A percentile compares a stretch with the other conserved stretches of the same genome.
phyloP scores from a whole-genome alignment of 2,888 invertebrate species.

The Physocephala rufipes region DNA sequence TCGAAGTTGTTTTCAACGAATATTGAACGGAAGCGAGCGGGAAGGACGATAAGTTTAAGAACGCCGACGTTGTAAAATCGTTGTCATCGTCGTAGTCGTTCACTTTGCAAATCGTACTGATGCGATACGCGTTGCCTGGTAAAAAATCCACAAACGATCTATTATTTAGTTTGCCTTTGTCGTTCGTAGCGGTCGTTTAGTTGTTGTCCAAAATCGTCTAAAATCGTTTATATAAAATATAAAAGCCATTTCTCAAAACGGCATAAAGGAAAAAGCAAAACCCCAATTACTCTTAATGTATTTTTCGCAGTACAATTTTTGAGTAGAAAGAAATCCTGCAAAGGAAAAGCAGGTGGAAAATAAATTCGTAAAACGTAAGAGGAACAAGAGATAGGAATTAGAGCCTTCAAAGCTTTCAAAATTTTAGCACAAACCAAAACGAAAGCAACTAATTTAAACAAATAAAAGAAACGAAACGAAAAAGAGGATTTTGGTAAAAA shows the following conservation, averaged over 20 bases:
- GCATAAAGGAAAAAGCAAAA: conserved; percentile 1
- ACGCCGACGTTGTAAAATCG: not conserved
- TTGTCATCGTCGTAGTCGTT: not conserved
- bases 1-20: not conserved
- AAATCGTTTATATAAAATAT: too few relatives aligned
- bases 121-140: conserved; percentile 46
- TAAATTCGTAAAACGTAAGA: too few relatives aligned
- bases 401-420: conserved; percentile 22
- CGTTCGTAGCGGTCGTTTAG: conserved; percentile 59
- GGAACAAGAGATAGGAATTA: too few relatives aligned
- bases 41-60: not conserved
- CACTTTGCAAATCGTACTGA: conserved; percentile 39
- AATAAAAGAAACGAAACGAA: conserved; percentile 4
- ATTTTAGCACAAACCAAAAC: not conserved
- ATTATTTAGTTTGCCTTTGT: conserved; percentile 60
- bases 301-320: not conserved
- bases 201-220: conserved; percentile 35
- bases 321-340: not conserved
- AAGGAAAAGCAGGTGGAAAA: too few relatives aligned
- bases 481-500: not conserved
- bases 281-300: not conserved
- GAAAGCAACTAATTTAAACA: not conserved
- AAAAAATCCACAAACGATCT: conserved; percentile 56
- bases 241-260: conserved; percentile 20
- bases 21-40: not conserved